Percentiles rank a stretch among this genome's conserved stretches.
These are phyloP conservation scores for Neoaliturus tenellus DNA, from an alignment of 2,888 invertebrate genomes.

Conservation along the genomic window DNA sequence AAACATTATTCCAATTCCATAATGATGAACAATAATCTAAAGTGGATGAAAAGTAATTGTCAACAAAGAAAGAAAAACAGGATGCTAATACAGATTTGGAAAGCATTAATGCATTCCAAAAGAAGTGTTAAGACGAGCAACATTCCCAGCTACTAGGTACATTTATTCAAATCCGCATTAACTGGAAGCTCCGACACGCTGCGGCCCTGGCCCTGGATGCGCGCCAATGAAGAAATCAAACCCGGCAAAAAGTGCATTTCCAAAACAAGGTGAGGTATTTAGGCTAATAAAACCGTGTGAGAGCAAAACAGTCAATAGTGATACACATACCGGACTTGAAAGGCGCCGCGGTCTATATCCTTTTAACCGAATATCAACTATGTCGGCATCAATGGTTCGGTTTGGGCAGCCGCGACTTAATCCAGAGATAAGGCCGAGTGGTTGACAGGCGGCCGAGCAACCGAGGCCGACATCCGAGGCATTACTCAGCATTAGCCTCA, in stretches of 20 bases:
- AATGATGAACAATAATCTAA: no score
- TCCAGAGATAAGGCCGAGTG: constrained; percentile 26
- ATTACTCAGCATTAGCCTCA: constrained; percentile 24
- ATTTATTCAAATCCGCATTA: constrained; percentile 1
- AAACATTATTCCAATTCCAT: no score
- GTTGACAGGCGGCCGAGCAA: constrained; percentile 2
- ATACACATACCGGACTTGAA: constrained; percentile 41
- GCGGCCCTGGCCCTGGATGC: neutral
- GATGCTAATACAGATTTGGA: no score
- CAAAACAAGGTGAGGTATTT: constrained; percentile 18
- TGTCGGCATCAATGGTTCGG: constrained; percentile 42
- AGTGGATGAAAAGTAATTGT: no score
- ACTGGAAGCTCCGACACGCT: neutral
- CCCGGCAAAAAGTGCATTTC: constrained; percentile 4
- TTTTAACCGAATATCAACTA: constrained; percentile 45
- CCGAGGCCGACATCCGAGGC: neutral
- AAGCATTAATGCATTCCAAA: no score
- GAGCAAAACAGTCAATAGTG: constrained; percentile 48
- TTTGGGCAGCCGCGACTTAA: constrained; percentile 37
- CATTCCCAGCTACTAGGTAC: neutral
- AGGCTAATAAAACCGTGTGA: constrained; percentile 32
- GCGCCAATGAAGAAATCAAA: neutral
- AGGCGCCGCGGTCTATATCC: constrained; percentile 34
- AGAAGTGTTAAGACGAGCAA: neutral
- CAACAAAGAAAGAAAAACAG: no score